Conservation (phyloP, 1,140 invertebrate species). For the Araneus ventricosus region DNA sequence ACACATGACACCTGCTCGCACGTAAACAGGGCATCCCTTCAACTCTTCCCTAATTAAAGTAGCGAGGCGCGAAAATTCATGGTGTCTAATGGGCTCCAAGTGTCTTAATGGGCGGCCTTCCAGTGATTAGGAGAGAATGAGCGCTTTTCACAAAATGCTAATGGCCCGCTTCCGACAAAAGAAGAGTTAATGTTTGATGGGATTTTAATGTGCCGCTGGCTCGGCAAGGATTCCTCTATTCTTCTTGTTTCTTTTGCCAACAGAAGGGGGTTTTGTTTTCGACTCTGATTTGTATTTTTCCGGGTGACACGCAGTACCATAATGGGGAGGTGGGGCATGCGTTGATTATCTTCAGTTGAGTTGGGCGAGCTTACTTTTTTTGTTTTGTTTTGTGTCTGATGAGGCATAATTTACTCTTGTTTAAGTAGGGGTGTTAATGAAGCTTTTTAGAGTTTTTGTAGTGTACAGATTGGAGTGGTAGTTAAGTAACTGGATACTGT, state of each 20-base stretch:
- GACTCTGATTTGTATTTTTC: slow-evolving; percentile 25
- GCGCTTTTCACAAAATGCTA: slow-evolving; percentile 64
- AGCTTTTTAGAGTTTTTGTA: slow-evolving; percentile 27
- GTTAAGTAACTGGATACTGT: background rate
- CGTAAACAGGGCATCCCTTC: background rate
- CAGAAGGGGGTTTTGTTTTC: slow-evolving; percentile 9
- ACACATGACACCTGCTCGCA: background rate
- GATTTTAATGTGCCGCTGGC: slow-evolving; percentile 57
- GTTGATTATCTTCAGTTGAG: background rate
- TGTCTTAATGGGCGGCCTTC: slow-evolving; percentile 67
- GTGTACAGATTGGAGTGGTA: background rate
- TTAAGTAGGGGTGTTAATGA: slow-evolving; percentile 26
- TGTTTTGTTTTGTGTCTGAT: background rate
- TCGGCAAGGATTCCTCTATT: background rate
- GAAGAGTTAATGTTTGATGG: slow-evolving; percentile 71
- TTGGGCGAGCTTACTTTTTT: background rate
- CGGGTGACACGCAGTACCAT: background rate
- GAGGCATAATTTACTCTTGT: slow-evolving; percentile 43
- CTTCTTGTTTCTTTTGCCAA: slow-evolving; percentile 23
- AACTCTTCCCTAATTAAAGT: slow-evolving; percentile 59
- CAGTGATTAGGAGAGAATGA: slow-evolving; percentile 55
- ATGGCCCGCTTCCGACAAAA: slow-evolving; percentile 55
- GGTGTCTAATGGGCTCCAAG: slow-evolving; percentile 51
- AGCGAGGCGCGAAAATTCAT: slow-evolving; percentile 71
- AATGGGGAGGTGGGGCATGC: background rate